Conservation (phyloP, 2,888 invertebrate genomes). For the Spialia ferax region DNA sequence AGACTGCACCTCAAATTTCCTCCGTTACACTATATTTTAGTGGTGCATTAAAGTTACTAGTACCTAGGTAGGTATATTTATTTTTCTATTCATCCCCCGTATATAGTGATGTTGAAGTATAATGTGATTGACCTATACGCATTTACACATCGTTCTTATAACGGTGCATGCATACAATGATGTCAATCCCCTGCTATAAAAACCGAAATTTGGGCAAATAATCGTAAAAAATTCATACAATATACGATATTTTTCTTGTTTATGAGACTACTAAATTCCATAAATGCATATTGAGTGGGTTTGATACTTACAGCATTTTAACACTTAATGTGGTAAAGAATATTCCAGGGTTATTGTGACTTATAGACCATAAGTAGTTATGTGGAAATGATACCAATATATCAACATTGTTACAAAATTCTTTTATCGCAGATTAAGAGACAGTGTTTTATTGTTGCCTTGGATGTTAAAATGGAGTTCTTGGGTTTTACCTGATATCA, state of each 20-base stretch:
- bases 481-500: constrained; percentile 28
- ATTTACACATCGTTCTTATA: neutral
- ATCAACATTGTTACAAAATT: constrained; percentile 25
- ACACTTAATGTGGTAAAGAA: constrained; percentile 7
- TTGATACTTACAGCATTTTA: neutral
- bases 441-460: constrained; percentile 31
- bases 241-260: neutral
- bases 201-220: neutral
- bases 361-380: neutral
- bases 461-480: constrained; percentile 28
- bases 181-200: neutral
- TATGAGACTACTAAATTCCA: neutral
- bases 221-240: constrained; percentile 4
- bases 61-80: too few species aligned
- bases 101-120: too few species aligned
- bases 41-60: too few species aligned
- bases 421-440: constrained; percentile 29
- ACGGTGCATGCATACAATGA: neutral
- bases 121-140: too few species aligned
- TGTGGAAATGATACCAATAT: constrained; percentile 20
- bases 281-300: constrained; percentile 5
- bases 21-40: too few species aligned
- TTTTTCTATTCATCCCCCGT: too few species aligned
- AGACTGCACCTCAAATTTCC: too few species aligned
- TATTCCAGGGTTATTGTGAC: constrained; percentile 7